A percentile compares a stretch with the other conserved stretches of the same genome.
Conservation (phyloP, 2,797 vertebrate genomes). For the Tenualosa thibaudeaui region DNA sequence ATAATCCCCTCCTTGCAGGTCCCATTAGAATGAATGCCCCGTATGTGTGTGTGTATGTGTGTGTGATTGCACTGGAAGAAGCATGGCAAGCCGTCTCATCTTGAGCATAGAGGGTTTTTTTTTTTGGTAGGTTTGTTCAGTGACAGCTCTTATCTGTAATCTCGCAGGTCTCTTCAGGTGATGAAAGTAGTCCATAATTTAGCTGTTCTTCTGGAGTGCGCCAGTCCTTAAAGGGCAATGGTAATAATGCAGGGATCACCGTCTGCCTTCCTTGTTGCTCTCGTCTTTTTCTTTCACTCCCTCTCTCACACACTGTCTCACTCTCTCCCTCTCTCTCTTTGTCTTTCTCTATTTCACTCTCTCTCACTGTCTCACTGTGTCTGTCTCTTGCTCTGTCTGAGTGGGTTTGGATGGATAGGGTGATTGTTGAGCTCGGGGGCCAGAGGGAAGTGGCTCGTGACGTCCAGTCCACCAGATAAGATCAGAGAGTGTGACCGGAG, state of each 20-base stretch:
- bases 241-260: not conserved
- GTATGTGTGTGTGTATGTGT: not conserved
- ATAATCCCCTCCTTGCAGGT: not conserved
- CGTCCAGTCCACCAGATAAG: constrained; percentile 6
- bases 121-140: not conserved
- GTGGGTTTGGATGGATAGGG: constrained; percentile 4
- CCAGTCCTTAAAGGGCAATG: not conserved
- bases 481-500: constrained; percentile 17
- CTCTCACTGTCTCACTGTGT: not conserved
- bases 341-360: too few relatives aligned
- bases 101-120: not conserved
- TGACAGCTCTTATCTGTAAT: not conserved
- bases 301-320: too few relatives aligned
- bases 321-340: too few relatives aligned
- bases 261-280: not conserved
- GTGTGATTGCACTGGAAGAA: not conserved
- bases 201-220: not conserved
- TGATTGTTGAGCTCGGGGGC: not conserved
- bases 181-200: constrained; percentile 7
- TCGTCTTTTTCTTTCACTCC: not conserved
- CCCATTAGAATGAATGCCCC: not conserved
- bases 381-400: not conserved
- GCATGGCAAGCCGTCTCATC: not conserved
- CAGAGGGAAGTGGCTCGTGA: constrained; percentile 7
- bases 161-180: not conserved